Conservation (phyloP, 2,113 vertebrate species). For the Physeter macrocephalus region DNA sequence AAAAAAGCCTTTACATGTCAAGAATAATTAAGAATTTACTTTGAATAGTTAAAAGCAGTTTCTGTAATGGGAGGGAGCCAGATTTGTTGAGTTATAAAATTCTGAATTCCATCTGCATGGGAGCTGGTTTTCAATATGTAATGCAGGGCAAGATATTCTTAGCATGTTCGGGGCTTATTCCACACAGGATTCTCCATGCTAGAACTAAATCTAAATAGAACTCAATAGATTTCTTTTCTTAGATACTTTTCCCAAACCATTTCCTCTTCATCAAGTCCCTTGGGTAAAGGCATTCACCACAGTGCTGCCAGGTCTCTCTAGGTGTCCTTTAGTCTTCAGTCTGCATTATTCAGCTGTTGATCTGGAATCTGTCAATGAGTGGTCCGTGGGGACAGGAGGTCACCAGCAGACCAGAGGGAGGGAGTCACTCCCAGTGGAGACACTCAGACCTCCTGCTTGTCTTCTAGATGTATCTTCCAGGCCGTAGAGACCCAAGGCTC, state of each 20-base stretch:
- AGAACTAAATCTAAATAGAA: not conserved
- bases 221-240: not conserved
- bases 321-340: not conserved
- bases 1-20: conserved; percentile 2
- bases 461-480: not conserved
- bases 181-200: not conserved
- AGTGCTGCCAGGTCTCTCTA: not conserved
- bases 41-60: conserved; percentile 16
- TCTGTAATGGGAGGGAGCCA: conserved; percentile 5
- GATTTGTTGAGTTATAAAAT: conserved; percentile 32
- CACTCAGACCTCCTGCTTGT: not conserved
- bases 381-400: not conserved
- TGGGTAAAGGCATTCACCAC: not conserved
- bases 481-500: not conserved
- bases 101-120: conserved; percentile 38
- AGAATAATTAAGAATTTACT: conserved; percentile 4
- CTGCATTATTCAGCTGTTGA: not conserved
- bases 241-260: not conserved
- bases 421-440: not conserved
- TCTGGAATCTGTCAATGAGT: not conserved
- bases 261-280: not conserved
- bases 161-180: not conserved
- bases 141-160: conserved; percentile 36
- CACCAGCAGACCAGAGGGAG: not conserved
- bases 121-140: conserved; percentile 48